Percentiles rank a stretch among this genome's conserved stretches.
Conservation (phyloP, 1,140 invertebrate species). For the Zaprionus nigranus region DNA sequence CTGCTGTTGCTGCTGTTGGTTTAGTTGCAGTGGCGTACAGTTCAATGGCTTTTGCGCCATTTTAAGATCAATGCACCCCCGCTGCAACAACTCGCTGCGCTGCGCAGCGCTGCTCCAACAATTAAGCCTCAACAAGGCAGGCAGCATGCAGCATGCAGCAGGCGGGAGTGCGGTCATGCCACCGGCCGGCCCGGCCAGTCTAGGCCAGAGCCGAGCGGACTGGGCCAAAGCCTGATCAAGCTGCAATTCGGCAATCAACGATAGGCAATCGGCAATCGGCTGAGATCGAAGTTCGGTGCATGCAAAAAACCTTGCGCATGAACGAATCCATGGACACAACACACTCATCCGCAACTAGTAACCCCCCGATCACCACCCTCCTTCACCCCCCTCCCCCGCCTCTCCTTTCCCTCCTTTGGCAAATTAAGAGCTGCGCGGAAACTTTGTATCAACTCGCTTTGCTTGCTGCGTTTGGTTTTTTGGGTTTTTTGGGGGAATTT, state of each 20-base stretch:
- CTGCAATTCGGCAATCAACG: slow-evolving; percentile 4
- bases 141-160: slow-evolving; percentile 1
- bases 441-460: slow-evolving; percentile 27
- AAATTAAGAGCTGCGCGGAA: slow-evolving; percentile 57
- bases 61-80: slow-evolving; percentile 84
- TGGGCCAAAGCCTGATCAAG: not conserved
- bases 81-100: slow-evolving; percentile 35
- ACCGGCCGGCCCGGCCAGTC: slow-evolving; percentile 40
- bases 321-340: slow-evolving; percentile 82
- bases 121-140: slow-evolving; percentile 29
- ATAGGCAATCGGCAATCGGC: slow-evolving; percentile 11
- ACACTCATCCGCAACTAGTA: slow-evolving; percentile 23
- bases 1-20: slow-evolving; percentile 8
- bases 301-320: slow-evolving; percentile 82
- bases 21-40: slow-evolving; percentile 57
- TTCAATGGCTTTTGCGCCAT: slow-evolving; percentile 84
- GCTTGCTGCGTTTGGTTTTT: slow-evolving; percentile 18
- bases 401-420: slow-evolving; percentile 12
- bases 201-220: slow-evolving; percentile 17
- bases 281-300: slow-evolving; percentile 30
- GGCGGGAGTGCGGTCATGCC: slow-evolving; percentile 19
- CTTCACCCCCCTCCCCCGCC: not conserved
- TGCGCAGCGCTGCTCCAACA: slow-evolving; percentile 40
- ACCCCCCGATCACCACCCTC: not conserved
- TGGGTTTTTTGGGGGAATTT: not conserved